Evolutionary conservation across 2,113 vertebrate species (phyloP), one percentile per base, ranked within the genome.

Genomic region (Lucifuga dentata): DNA sequence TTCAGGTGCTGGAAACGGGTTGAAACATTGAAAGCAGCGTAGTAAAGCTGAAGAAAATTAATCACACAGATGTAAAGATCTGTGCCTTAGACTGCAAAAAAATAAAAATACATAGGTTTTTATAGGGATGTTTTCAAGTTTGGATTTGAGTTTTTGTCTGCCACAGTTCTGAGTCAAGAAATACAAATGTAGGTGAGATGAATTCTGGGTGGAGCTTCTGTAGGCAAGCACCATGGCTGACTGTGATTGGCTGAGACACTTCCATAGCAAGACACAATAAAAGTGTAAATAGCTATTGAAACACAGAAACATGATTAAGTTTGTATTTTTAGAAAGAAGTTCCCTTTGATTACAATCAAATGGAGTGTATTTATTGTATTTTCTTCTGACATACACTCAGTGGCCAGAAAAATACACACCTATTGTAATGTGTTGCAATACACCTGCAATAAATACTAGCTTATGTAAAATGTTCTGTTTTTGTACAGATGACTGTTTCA

Each of bases 1-100:
- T 48, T 7, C 62, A 41, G 67, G 52, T 53, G 65, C 5, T 13
- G 59, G 41, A 33, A 68, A 64, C 52, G 52, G 29, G 40, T 51
- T 41, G 20, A 58, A 26, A 29, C 45, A 24, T 43, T 19, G 17
- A 24, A 39, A 2, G 2, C 16, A 46, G 8, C 49, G 26, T 17
- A 61, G n/a, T 2, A n/a, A 46, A 20, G 9, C 2, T 50, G 5
- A 26, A 15, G 13, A 26, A n/a, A n/a, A n/a, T n/a, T n/a, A n/a
- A n/a, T n/a, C n/a, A n/a, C n/a, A n/a, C n/a, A n/a, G n/a, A n/a
- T n/a, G n/a, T n/a, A n/a, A n/a, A n/a, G n/a, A n/a, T n/a, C n/a
- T n/a, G n/a, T n/a, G n/a, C n/a, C n/a, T n/a, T n/a, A n/a, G n/a
- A n/a, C n/a, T n/a, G n/a, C n/a, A n/a, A n/a, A n/a, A n/a, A n/a